These are phyloP conservation scores for Leptinotarsa lineolata DNA, from an alignment of 1,140 invertebrate genomes.

Conservation along the genomic window DNA sequence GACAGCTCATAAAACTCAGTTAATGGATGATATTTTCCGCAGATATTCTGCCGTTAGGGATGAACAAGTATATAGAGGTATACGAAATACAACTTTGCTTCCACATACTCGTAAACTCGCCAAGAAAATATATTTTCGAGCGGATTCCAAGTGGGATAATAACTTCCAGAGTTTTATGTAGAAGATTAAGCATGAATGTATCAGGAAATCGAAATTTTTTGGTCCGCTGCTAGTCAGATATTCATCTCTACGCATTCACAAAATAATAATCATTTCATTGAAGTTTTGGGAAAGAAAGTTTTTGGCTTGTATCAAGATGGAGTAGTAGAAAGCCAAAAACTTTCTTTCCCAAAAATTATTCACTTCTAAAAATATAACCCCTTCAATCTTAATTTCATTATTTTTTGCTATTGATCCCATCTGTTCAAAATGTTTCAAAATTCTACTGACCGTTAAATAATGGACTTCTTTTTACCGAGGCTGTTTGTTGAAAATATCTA, in stretches of 20 bases:
- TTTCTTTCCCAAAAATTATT: no score
- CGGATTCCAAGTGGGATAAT: constrained; percentile 27
- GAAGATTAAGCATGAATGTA: constrained; percentile 26
- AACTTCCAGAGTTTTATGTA: constrained; percentile 30
- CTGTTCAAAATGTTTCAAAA: no score
- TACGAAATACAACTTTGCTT: constrained; percentile 31
- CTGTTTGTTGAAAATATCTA: no score
- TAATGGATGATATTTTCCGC: constrained; percentile 43
- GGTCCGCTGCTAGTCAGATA: not conserved
- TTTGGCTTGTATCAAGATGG: no score
- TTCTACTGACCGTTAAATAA: no score
- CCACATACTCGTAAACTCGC: constrained; percentile 29
- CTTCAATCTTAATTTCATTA: no score
- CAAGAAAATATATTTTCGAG: constrained; percentile 27
- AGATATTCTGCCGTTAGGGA: constrained; percentile 34
- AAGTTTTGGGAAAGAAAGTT: no score
- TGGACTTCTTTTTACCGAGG: no score
- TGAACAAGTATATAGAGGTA: constrained; percentile 30
- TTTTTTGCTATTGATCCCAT: no score
- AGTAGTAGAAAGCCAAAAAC: no score
- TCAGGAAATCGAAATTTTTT: constrained; percentile 1
- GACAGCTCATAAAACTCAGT: constrained; percentile 46
- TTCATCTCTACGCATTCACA: not conserved
- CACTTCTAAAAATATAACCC: no score
- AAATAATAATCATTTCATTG: no score